Base-by-base conservation (phyloP, 2,797 vertebrate species). In the Lacerta bilineata region DNA sequence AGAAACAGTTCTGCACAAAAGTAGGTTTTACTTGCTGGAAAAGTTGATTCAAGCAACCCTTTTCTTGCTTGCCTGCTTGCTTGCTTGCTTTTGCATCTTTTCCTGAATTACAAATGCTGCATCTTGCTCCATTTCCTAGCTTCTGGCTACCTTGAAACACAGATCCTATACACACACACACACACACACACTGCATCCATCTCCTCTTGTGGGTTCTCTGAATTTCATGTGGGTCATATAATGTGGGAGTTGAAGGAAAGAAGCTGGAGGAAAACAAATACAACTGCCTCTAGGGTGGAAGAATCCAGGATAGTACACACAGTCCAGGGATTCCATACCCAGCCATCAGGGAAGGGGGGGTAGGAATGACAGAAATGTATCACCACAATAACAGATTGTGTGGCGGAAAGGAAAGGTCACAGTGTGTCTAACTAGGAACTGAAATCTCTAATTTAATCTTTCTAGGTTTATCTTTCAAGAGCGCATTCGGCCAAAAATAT, bases 381-480 rank as follows among this genome's bases (percentile, higher is more conserved):
- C 27, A n/a, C 59, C 69, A 50, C 76, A 64, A 72, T 90, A 84
- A 87, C 66, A 87, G 80, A 74, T 64, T 87, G 72, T 80, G 74
- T 68, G 25, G 39, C 50, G 17, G 81, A 66, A 46, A 64, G n/a
- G 39, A 84, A 90, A 78, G 80, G 68, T 61, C 81, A 79, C 74
- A 43, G 29, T 50, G 25, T 83, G 68, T 78, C 64, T 83, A 83
- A 77, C 61, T 55, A 88, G 64, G 43, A 78, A 78, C 46, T 77
- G 81, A 88, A 84, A 88, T 88, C 43, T 61, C 87, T 88, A 77
- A 88, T 68, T 77, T 77, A 83, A 88, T 76, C 81, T 88, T 78
- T 87, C 80, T 82, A 64, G 86, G 79, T 87, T 87, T 87, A 76
- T 82, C 81, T 78, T 88, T 55, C 81, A 88, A 78, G 81, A 88